Conservation (phyloP, 2,888 invertebrate species). For the Hirtodrosophila cameraria region DNA sequence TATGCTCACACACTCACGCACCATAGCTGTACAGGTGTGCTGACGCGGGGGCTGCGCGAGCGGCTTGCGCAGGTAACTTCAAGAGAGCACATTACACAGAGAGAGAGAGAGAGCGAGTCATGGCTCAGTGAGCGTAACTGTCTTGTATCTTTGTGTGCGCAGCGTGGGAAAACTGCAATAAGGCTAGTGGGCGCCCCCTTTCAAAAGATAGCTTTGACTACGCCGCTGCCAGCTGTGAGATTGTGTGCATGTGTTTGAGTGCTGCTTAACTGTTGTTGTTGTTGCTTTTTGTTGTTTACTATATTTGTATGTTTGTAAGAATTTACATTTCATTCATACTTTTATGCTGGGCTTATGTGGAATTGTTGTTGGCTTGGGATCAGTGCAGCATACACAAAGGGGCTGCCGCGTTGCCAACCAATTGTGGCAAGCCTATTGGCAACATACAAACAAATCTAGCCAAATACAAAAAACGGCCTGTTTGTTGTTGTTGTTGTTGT, state of each 20-base stretch:
- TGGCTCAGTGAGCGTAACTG: conserved; percentile 75
- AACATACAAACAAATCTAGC: conserved; percentile 39
- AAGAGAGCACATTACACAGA: conserved; percentile 35
- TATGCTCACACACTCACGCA: conserved; percentile 8
- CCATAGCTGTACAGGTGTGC: conserved; percentile 54
- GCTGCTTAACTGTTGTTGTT: conserved; percentile 26
- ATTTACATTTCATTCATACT: conserved; percentile 28
- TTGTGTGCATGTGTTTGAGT: neutral
- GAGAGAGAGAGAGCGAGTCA: conserved; percentile 50
- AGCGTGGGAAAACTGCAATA: conserved; percentile 70
- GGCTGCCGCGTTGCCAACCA: conserved; percentile 53
- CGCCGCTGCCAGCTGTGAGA: conserved; percentile 20
- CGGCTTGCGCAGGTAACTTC: conserved; percentile 67
- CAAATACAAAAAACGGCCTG: neutral
- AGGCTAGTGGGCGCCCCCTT: conserved; percentile 21
- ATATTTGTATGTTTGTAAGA: neutral
- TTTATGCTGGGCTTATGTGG: neutral
- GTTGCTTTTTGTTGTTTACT: conserved; percentile 4
- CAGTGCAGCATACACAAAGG: conserved; percentile 45
- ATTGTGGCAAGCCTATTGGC: conserved; percentile 48
- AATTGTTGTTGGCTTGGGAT: conserved; percentile 1
- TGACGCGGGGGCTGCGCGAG: conserved; percentile 49
- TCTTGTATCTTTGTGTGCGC: conserved; percentile 44
- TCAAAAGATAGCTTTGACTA: conserved; percentile 23
- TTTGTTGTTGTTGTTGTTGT: conserved; percentile 27